Base-by-base conservation (phyloP, 1,140 invertebrate genomes). In the Hylyphantes graminicola region DNA sequence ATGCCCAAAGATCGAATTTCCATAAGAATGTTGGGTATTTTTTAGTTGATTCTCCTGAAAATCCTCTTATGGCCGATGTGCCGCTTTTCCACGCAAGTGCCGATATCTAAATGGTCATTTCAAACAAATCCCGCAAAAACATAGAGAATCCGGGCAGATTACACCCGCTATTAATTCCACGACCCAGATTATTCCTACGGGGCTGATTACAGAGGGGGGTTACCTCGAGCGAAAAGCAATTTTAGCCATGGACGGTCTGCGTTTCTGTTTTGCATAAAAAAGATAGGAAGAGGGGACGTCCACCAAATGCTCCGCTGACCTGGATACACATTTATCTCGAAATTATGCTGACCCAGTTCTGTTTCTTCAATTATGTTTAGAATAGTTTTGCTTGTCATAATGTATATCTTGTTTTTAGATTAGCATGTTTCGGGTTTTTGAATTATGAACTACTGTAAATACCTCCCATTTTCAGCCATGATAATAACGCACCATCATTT, bases 161-260 rank as follows among this genome's bases (percentile, higher is more conserved):
- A 67, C 65, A 19, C n/a, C 17, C 17, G 50, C 51, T 57, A 68
- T 70, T 68, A 80, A 80, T 70, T 70, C 21, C 65, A 10, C 64
- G 35, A 57, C 65, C 77, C 77, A 70, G 21, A 68, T 68, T 48
- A 63, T 76, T 50, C 21, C 13, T 17, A 2, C 19, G 10, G 2
- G n/a, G n/a, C 8, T 57, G 54, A 70, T 70, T 70, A 70, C 35
- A 35, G 77, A 70, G 65, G 77, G 65, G 35, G 59, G 19, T 50
- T 77, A 63, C 50, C 55, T 80, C 48, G 65, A 80, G 77, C 77
- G 77, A 59, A 64, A 54, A 80, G 54, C 77, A 70, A 72, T 80
- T 80, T 80, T 11, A 35, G 77, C 10, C 51, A 54, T 76, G 74
- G 59, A 76, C 35, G 15, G 21, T 53, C 35, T 35, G 74, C 35